Base-by-base conservation (phyloP, 2,888 invertebrate genomes). In the Maniola hyperantus region DNA sequence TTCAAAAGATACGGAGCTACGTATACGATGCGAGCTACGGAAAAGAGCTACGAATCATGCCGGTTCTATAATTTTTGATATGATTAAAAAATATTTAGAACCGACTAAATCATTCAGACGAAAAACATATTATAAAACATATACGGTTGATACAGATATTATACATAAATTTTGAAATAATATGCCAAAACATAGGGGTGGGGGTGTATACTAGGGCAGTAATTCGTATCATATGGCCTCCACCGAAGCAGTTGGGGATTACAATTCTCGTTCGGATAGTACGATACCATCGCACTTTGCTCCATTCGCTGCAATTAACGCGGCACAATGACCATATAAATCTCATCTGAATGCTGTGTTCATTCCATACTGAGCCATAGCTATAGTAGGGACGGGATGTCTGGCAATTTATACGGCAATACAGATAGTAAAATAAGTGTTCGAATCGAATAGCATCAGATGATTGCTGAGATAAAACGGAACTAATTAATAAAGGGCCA, bases 281-380 rank as follows among this genome's bases (percentile, higher is more conserved):
- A 79, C 83, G 87, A 89, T 90, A 88, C 82, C 83, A 89, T 87
- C 87, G 85, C 82, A 85, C 84, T 83, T 83, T 85, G 87, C 87
- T 85, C 81, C 80, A 85, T 87, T 88, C 87, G 82, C 82, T 87
- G 88, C 88, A 92, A 91, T 91, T 91, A 91, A 89, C 88, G 86
- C 83, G 84, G 83, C 85, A 88, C 88, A 90, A 89, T 89, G 88
- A 85, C 85, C 89, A 85, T 83, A 91, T 91, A 91, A 90, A 92
- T 91, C 89, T 89, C 82, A 79, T 75, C 81, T 82, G 85, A 88
- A 87, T 85, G 81, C 82, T 83, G 80, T 77, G 83, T 81, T 85
- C 81, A 80, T 84, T 85, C 82, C 81, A 83, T 83, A 82, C 78
- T 79, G 78, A 76, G 81, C 77, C 77, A 79, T 75, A 79, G 75